Evolutionary conservation across 1,140 invertebrate genomes (phyloP).

Genomic region (Orchestia grillus): DNA sequence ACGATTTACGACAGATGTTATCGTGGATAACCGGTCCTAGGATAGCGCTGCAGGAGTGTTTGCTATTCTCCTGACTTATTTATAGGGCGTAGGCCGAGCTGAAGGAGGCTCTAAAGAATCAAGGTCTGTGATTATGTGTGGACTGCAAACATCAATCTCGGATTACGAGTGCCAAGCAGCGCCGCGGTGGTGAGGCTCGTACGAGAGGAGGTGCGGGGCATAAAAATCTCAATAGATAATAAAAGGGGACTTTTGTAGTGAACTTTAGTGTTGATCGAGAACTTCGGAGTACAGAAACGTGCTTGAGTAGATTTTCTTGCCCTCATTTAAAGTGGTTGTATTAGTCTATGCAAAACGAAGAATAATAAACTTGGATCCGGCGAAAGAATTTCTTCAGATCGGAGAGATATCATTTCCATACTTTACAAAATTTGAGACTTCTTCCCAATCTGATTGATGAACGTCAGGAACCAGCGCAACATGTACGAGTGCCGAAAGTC

Average conservation of each 20-base stretch:
- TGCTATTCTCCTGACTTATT: neutral
- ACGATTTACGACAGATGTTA: neutral
- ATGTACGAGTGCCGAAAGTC: neutral
- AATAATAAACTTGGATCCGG: too few relatives aligned
- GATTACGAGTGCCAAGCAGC: neutral
- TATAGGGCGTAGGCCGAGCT: neutral
- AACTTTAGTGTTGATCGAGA: neutral
- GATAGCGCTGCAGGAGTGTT: neutral
- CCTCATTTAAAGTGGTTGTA: too few relatives aligned
- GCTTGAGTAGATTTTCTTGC: too few relatives aligned
- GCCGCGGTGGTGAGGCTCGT: neutral
- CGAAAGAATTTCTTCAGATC: too few relatives aligned
- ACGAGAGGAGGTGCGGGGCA: neutral
- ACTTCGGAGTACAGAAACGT: neutral
- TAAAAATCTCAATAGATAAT: neutral
- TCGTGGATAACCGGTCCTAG: neutral
- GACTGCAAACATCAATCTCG: neutral
- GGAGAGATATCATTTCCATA: too few relatives aligned
- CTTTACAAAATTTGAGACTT: too few relatives aligned
- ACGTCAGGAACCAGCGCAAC: too few relatives aligned
- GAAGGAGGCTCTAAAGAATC: neutral
- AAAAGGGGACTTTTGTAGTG: neutral
- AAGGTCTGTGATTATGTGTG: neutral
- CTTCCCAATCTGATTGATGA: too few relatives aligned
- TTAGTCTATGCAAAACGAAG: too few relatives aligned